These are phyloP conservation scores for Acleris laterana DNA, from an alignment of 2,888 invertebrate species.

Conservation along the genomic window DNA sequence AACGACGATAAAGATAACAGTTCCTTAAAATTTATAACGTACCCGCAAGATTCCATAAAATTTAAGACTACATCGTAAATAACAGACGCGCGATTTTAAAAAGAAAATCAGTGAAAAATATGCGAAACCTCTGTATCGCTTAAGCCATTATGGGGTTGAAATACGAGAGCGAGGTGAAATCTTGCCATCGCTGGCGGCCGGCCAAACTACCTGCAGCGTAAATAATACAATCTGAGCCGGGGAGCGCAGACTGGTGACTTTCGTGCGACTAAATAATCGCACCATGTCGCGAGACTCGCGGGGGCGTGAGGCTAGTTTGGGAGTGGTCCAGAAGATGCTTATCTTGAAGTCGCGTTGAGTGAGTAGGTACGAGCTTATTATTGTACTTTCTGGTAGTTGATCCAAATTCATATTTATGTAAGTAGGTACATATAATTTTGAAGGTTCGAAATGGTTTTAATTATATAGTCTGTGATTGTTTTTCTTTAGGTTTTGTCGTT, in stretches of 20 bases:
- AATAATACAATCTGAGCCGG: constrained; percentile 56
- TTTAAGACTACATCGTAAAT: neutral
- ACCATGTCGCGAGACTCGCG: neutral
- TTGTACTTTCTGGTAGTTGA: too few species aligned
- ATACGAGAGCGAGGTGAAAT: constrained; percentile 65
- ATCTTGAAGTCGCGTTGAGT: too few species aligned
- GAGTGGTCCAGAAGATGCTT: too few species aligned
- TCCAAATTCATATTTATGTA: too few species aligned
- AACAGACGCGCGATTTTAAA: constrained; percentile 4
- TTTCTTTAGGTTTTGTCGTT: too few species aligned
- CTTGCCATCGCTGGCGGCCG: constrained; percentile 74
- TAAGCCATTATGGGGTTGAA: constrained; percentile 75
- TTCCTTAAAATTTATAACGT: too few species aligned
- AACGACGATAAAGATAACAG: too few species aligned
- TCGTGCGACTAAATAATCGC: neutral
- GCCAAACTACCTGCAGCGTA: constrained; percentile 82
- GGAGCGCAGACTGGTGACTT: neutral
- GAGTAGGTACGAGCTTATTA: too few species aligned
- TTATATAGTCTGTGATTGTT: too few species aligned
- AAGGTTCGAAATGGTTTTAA: too few species aligned
- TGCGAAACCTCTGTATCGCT: constrained; percentile 66
- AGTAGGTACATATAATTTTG: too few species aligned
- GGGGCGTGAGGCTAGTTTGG: neutral
- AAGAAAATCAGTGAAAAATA: constrained; percentile 37
- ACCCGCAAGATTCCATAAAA: neutral